Percentiles rank a stretch among this genome's conserved stretches.
Evolutionary conservation across 2,888 invertebrate genomes (phyloP).

Genomic region (Sisyra terminalis): DNA sequence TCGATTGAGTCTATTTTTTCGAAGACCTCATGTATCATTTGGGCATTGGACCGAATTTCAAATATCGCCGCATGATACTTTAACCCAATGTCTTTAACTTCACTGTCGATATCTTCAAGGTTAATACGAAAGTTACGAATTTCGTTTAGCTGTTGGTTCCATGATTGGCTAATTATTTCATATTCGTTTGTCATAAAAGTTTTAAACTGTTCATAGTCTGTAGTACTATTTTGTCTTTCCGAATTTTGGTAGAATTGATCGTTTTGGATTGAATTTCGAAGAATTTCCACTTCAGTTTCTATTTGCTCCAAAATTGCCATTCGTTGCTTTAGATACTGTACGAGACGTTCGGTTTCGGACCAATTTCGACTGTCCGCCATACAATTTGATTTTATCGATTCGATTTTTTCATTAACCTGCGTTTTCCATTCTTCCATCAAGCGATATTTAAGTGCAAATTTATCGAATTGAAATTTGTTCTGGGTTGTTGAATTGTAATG

Average conservation of each 20-base stretch:
- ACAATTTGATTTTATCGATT: too few species aligned
- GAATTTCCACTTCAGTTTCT: slow-evolving; percentile 12
- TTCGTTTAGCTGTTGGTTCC: slow-evolving; percentile 23
- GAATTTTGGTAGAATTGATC: slow-evolving; percentile 13
- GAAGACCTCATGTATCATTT: slow-evolving; percentile 31
- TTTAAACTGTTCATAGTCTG: slow-evolving; percentile 21
- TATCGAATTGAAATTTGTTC: too few species aligned
- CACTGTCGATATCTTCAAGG: slow-evolving; percentile 15
- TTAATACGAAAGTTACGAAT: slow-evolving; percentile 18
- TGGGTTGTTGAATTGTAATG: too few species aligned
- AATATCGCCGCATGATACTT: slow-evolving; percentile 30
- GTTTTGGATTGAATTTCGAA: slow-evolving; percentile 10
- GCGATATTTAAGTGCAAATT: too few species aligned
- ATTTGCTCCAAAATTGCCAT: slow-evolving; percentile 5
- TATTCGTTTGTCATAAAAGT: slow-evolving; percentile 24
- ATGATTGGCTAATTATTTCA: slow-evolving; percentile 21
- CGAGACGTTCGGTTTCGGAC: too few species aligned
- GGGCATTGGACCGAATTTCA: slow-evolving; percentile 31
- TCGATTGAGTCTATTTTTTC: slow-evolving; percentile 33
- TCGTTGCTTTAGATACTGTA: slow-evolving; percentile 3
- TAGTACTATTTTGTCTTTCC: slow-evolving; percentile 14
- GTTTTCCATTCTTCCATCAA: too few species aligned
- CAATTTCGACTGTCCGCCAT: too few species aligned
- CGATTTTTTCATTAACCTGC: too few species aligned
- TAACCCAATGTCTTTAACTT: slow-evolving; percentile 25